These are phyloP conservation scores for Ectemnius continuus DNA, from an alignment of 2,888 invertebrate genomes.

Conservation along the genomic window DNA sequence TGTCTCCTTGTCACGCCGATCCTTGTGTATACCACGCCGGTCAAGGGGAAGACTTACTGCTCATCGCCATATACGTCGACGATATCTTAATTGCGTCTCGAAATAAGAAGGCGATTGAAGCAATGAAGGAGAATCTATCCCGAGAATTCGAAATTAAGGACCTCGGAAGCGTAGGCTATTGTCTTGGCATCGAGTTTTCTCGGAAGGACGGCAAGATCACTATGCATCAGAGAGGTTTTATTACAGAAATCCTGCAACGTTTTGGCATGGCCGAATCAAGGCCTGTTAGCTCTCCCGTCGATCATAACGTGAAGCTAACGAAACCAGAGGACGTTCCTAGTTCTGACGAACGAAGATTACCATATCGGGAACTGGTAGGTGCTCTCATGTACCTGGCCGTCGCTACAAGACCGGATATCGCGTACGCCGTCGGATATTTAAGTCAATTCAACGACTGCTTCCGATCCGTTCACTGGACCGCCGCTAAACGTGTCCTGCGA, in stretches of 20 bases:
- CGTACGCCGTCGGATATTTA: neutral
- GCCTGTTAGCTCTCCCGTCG: neutral
- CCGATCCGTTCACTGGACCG: neutral
- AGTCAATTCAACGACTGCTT: neutral
- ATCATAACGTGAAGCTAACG: neutral
- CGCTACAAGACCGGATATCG: constrained; percentile 15
- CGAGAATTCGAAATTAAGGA: neutral
- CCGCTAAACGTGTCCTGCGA: neutral
- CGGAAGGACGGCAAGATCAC: neutral
- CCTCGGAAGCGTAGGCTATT: neutral
- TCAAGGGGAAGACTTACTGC: neutral
- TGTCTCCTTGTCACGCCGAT: neutral
- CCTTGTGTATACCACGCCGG: neutral
- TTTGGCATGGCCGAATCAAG: neutral
- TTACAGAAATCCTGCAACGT: neutral
- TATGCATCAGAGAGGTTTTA: neutral
- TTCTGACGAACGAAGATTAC: neutral
- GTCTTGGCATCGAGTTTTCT: neutral
- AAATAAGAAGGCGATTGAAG: neutral
- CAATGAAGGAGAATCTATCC: neutral
- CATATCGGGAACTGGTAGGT: constrained; percentile 14
- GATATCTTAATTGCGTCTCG: neutral
- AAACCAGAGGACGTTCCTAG: neutral
- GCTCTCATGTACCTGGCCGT: constrained; percentile 9
- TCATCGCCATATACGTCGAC: neutral